phyloP scores from a whole-genome alignment of 2,113 vertebrate species.

The Corydoras sp. region DNA sequence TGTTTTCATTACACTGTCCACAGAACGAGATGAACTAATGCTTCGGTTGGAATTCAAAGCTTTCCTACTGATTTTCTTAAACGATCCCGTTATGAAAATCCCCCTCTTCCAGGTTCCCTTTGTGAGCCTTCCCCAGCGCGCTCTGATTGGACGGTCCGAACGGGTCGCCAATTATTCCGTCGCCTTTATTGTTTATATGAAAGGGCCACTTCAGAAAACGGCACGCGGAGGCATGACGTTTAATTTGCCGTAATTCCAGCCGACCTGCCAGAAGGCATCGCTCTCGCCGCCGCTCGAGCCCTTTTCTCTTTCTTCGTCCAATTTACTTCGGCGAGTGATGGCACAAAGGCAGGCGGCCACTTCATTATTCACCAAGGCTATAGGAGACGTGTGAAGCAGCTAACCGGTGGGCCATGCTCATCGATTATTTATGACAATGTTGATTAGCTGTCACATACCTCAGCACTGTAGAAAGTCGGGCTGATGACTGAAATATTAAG shows the following conservation, averaged over 20 bases:
- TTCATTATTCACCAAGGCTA: slow-evolving; percentile 60
- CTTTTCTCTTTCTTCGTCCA: slow-evolving; percentile 60
- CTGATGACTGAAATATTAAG: slow-evolving; percentile 76
- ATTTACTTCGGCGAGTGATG: slow-evolving; percentile 59
- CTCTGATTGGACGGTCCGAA: slow-evolving; percentile 32
- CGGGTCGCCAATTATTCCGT: slow-evolving; percentile 17
- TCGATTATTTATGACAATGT: slow-evolving; percentile 82
- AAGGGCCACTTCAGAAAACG: slow-evolving; percentile 19
- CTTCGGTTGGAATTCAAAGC: slow-evolving; percentile 34
- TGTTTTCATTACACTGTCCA: slow-evolving; percentile 42
- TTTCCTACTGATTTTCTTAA: slow-evolving; percentile 6
- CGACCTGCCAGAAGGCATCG: slow-evolving; percentile 69
- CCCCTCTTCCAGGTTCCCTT: slow-evolving; percentile 17
- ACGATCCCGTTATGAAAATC: too few relatives aligned
- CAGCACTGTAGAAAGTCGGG: slow-evolving; percentile 69
- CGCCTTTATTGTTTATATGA: slow-evolving; percentile 27
- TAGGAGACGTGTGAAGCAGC: slow-evolving; percentile 32
- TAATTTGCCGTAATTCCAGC: slow-evolving; percentile 73
- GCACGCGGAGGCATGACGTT: slow-evolving; percentile 55
- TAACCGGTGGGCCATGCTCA: slow-evolving; percentile 51
- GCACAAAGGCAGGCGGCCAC: slow-evolving; percentile 60
- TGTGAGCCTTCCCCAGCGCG: slow-evolving; percentile 10
- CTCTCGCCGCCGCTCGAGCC: slow-evolving; percentile 39
- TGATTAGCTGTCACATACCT: slow-evolving; percentile 80
- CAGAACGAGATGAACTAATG: slow-evolving; percentile 25